A percentile compares a stretch with the other conserved stretches of the same genome.
Evolutionary conservation across 1,140 invertebrate species (phyloP).

Genomic region (Danaus melanippus): DNA sequence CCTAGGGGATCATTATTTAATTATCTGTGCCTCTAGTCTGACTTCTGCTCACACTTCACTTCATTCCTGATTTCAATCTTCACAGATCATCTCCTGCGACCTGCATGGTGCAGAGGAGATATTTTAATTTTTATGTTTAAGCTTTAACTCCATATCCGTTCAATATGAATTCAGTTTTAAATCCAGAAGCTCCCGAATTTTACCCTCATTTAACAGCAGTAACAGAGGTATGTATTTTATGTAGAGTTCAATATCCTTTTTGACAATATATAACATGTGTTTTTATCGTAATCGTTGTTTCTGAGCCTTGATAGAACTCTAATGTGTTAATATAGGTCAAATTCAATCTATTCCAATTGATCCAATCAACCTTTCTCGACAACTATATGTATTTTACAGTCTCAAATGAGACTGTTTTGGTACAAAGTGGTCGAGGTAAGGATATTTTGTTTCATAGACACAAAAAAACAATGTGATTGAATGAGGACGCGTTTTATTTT

Average conservation of each 20-base stretch:
- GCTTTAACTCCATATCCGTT: conserved; percentile 19
- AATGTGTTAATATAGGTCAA: conserved; percentile 15
- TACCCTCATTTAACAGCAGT: conserved; percentile 41
- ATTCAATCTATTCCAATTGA: conserved; percentile 12
- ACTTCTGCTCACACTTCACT: too few relatives aligned
- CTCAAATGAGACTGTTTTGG: background rate
- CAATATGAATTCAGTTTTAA: conserved; percentile 52
- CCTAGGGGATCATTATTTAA: too few relatives aligned
- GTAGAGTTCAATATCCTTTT: conserved; percentile 13
- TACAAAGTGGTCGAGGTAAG: conserved; percentile 13
- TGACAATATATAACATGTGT: conserved; percentile 35
- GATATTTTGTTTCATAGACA: conserved; percentile 24
- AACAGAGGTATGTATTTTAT: conserved; percentile 38
- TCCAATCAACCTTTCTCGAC: conserved; percentile 5
- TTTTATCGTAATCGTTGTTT: conserved; percentile 22
- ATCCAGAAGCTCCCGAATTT: conserved; percentile 57
- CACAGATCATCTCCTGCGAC: conserved; percentile 25
- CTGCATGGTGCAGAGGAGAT: conserved; percentile 22
- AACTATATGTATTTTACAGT: too few relatives aligned
- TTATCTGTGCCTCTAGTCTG: too few relatives aligned
- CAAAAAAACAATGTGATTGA: conserved; percentile 12
- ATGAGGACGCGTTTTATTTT: too few relatives aligned
- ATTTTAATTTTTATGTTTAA: conserved; percentile 25
- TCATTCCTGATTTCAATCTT: conserved; percentile 25
- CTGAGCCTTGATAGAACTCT: conserved; percentile 10